Conservation (phyloP, 1,140 invertebrate genomes). For the Archegozetes longisetosus region DNA sequence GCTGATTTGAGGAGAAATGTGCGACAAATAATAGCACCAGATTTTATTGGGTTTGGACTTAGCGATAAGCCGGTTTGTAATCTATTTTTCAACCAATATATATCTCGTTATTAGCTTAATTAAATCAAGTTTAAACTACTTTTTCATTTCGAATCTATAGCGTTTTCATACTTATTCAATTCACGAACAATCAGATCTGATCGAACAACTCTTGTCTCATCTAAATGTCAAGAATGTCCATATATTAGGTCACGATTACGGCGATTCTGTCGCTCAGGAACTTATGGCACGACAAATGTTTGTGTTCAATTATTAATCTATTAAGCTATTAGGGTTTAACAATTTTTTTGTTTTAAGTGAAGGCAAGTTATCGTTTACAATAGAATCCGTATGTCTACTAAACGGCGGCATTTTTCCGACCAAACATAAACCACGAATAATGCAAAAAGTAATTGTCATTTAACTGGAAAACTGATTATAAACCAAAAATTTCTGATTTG, state of each 20-base stretch:
- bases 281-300: slow-evolving; percentile 24
- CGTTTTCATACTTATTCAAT: slow-evolving; percentile 25
- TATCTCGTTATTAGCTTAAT: background rate
- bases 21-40: slow-evolving; percentile 25
- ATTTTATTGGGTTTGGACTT: slow-evolving; percentile 30
- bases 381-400: slow-evolving; percentile 24
- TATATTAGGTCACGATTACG: slow-evolving; percentile 30
- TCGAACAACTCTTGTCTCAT: slow-evolving; percentile 24
- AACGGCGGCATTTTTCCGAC: slow-evolving; percentile 29
- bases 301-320: slow-evolving; percentile 11
- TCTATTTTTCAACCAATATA: background rate
- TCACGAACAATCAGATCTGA: slow-evolving; percentile 28
- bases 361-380: slow-evolving; percentile 6
- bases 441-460: slow-evolving; percentile 20
- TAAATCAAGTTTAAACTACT: no score
- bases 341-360: slow-evolving; percentile 2
- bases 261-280: slow-evolving; percentile 31
- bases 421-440: slow-evolving; percentile 22
- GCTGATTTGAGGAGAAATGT: slow-evolving; percentile 24
- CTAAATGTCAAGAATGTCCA: slow-evolving; percentile 24
- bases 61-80: slow-evolving; percentile 30
- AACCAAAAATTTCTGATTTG: slow-evolving; percentile 10
- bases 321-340: background rate
- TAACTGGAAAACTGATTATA: no score
- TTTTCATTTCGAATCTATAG: slow-evolving; percentile 17